These are phyloP conservation scores for Scomber scombrus DNA, from an alignment of 2,113 vertebrate genomes.

Conservation along the genomic window DNA sequence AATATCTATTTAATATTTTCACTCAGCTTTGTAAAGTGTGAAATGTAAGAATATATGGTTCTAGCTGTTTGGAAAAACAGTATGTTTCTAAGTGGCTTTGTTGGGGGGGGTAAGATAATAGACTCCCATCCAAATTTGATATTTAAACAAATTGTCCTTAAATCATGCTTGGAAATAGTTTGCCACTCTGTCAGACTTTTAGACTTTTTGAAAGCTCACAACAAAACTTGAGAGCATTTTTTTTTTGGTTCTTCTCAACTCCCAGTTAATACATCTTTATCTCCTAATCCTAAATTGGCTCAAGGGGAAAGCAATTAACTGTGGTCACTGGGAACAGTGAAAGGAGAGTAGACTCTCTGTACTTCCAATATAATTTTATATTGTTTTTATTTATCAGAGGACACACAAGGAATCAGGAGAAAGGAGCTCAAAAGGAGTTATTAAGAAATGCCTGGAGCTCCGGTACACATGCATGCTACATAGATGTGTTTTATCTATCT, in stretches of 20 bases:
- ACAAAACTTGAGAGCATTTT: constrained; percentile 23
- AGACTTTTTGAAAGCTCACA: constrained; percentile 42
- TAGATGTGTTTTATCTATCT: background rate
- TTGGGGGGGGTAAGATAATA: background rate
- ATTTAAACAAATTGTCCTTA: constrained; percentile 1
- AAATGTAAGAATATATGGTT: constrained; percentile 90
- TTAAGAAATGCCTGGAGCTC: background rate
- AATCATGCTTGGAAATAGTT: constrained; percentile 16
- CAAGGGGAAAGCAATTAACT: constrained; percentile 11
- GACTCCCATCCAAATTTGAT: constrained; percentile 3
- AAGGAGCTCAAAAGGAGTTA: background rate
- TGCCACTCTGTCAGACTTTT: constrained; percentile 9
- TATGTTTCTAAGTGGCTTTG: constrained; percentile 84
- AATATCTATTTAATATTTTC: constrained; percentile 90
- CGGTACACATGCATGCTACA: background rate
- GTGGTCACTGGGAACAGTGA: constrained; percentile 21
- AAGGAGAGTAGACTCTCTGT: constrained; percentile 18
- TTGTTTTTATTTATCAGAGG: constrained; percentile 2
- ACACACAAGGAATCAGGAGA: background rate
- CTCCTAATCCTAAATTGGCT: constrained; percentile 33
- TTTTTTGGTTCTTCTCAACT: constrained; percentile 42
- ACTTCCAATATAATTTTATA: constrained; percentile 19
- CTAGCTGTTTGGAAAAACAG: constrained; percentile 82
- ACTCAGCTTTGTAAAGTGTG: constrained; percentile 91
- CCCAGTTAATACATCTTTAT: constrained; percentile 52